A percentile compares a stretch with the other conserved stretches of the same genome.
phyloP scores from a whole-genome alignment of 1,140 invertebrate genomes.

The Drosophila mojavensis region DNA sequence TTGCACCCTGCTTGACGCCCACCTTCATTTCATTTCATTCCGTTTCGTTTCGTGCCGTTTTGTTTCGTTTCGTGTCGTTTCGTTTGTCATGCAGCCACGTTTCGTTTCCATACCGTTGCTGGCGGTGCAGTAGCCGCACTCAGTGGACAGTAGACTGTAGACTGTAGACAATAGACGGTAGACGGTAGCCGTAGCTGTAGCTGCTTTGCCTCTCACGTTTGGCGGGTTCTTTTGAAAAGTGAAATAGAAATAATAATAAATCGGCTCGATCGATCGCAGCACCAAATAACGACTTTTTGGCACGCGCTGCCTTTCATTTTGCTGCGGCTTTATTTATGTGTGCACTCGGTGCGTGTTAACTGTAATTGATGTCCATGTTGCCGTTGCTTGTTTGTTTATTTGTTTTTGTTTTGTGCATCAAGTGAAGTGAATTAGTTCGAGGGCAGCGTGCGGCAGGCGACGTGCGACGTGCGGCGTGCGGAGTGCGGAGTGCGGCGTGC shows the following conservation, averaged over 20 bases:
- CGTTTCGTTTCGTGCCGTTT: conserved; percentile 4
- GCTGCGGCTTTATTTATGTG: conserved; percentile 19
- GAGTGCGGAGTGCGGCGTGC: neutral
- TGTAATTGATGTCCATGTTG: conserved; percentile 16
- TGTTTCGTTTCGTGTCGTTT: conserved; percentile 13
- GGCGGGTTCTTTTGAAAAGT: conserved; percentile 25
- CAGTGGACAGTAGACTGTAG: conserved; percentile 15
- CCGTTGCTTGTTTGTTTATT: conserved; percentile 6
- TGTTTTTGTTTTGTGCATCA: conserved; percentile 34
- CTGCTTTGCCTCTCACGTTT: neutral
- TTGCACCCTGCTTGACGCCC: conserved; percentile 42
- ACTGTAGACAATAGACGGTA: conserved; percentile 24
- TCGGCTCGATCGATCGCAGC: conserved; percentile 6
- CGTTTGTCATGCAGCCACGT: neutral
- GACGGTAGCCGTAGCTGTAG: conserved; percentile 7
- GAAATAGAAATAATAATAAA: neutral
- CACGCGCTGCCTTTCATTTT: conserved; percentile 46
- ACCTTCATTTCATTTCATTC: conserved; percentile 27
- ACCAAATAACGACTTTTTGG: conserved; percentile 37
- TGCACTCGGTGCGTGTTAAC: conserved; percentile 23
- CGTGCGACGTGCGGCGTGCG: neutral
- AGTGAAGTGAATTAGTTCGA: conserved; percentile 28
- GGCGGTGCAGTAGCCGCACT: conserved; percentile 23
- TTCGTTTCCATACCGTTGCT: neutral
- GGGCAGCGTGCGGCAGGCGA: neutral